phyloP scores from a whole-genome alignment of 2,888 invertebrate species.

The Drosophila hawaiiensis region DNA sequence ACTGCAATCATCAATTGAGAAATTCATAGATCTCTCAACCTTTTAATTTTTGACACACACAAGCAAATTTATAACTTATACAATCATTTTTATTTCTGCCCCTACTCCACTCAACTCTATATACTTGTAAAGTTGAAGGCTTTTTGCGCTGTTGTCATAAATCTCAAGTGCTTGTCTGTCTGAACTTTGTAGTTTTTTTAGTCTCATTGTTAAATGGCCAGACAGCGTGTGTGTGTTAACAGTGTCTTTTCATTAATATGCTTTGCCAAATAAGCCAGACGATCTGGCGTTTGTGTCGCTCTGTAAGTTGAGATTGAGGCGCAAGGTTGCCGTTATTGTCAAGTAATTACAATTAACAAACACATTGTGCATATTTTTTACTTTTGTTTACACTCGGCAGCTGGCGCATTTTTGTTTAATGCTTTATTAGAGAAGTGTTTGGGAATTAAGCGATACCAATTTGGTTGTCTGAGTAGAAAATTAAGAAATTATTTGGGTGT shows the following conservation, averaged over 20 bases:
- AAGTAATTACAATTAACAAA: slow-evolving; percentile 64
- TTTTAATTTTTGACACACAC: neutral
- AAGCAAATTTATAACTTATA: slow-evolving; percentile 32
- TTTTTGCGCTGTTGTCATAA: slow-evolving; percentile 59
- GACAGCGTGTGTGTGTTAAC: slow-evolving; percentile 10
- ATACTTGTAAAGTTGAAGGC: slow-evolving; percentile 70
- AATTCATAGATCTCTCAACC: neutral
- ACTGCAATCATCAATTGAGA: neutral
- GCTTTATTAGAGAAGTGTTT: slow-evolving; percentile 17
- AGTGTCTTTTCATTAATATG: slow-evolving; percentile 60
- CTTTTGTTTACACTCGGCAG: slow-evolving; percentile 10
- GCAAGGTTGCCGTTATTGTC: slow-evolving; percentile 78
- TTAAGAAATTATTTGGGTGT: neutral
- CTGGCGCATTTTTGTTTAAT: slow-evolving; percentile 9
- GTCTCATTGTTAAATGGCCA: slow-evolving; percentile 55
- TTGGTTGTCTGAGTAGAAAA: neutral
- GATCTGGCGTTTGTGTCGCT: slow-evolving; percentile 42
- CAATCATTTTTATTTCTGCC: slow-evolving; percentile 25
- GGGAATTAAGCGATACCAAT: neutral
- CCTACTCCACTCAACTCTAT: slow-evolving; percentile 6
- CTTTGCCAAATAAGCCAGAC: slow-evolving; percentile 56
- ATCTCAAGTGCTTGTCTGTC: slow-evolving; percentile 64
- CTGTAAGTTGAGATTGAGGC: slow-evolving; percentile 70
- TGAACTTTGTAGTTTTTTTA: slow-evolving; percentile 61
- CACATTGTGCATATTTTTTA: slow-evolving; percentile 49